phyloP scores from a whole-genome alignment of 2,888 invertebrate genomes.

The Brenthis ino region DNA sequence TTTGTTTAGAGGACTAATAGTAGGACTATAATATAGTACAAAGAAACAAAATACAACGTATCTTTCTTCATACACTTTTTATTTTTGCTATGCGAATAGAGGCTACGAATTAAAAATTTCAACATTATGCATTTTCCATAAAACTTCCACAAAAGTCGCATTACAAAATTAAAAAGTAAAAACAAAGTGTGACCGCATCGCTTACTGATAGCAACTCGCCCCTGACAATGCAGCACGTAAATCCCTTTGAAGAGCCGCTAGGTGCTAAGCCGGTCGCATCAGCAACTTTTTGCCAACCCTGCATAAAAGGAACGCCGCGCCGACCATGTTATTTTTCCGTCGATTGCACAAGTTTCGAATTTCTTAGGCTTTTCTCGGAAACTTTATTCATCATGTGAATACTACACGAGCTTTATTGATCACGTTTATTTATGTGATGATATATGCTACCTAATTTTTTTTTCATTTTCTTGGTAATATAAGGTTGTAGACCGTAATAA shows the following conservation, averaged over 20 bases:
- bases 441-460: not conserved
- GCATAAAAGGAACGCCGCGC: slow-evolving; percentile 37
- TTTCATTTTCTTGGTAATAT: no score
- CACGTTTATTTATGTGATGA: not conserved
- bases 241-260: slow-evolving; percentile 28
- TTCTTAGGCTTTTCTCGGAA: slow-evolving; percentile 29
- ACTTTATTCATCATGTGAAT: slow-evolving; percentile 21
- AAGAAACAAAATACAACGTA: no score
- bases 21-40: no score
- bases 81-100: no score
- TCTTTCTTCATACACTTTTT: no score
- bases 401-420: not conserved
- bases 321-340: slow-evolving; percentile 35
- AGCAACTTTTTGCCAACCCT: slow-evolving; percentile 36
- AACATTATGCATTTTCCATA: not conserved
- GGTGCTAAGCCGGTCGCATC: slow-evolving; percentile 31
- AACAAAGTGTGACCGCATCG: not conserved
- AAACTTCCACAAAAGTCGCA: not conserved
- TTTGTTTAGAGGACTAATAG: no score
- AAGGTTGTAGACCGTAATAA: no score
- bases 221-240: slow-evolving; percentile 23
- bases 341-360: slow-evolving; percentile 37
- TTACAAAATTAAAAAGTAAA: not conserved
- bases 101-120: not conserved
- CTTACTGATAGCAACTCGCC: slow-evolving; percentile 1